Evolutionary conservation across 2,113 vertebrate species (phyloP).

Genomic region (Leiothrix lutea): DNA sequence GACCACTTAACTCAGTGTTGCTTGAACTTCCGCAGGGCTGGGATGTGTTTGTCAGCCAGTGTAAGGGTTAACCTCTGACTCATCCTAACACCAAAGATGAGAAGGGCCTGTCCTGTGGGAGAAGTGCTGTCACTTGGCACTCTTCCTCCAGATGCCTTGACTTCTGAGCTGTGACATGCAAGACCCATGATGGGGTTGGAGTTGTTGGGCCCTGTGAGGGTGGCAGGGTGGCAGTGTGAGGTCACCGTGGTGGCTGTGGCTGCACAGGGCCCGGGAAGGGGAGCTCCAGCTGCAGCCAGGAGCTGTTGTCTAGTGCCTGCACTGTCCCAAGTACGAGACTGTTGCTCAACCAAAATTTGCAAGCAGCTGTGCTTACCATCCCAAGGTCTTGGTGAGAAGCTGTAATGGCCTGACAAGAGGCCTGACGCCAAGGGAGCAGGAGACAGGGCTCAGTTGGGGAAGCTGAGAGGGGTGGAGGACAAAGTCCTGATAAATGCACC

Average conservation of each 20-base stretch:
- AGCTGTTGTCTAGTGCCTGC: not conserved
- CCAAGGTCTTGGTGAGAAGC: not conserved
- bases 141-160: not conserved
- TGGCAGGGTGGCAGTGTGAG: accelerated
- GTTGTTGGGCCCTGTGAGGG: not conserved
- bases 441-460: not conserved
- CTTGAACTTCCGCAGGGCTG: not conserved
- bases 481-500: accelerated
- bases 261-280: accelerated
- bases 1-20: not conserved
- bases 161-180: not conserved
- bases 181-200: not conserved
- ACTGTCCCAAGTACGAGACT: not conserved
- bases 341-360: not conserved
- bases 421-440: not conserved
- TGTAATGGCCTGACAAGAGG: not conserved
- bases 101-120: not conserved
- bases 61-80: not conserved
- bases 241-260: accelerated
- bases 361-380: not conserved
- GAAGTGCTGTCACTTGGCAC: not conserved
- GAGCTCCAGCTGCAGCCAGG: not conserved
- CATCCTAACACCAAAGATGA: not conserved
- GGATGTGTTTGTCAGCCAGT: not conserved
- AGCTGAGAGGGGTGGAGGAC: not conserved